A percentile compares a stretch with the other conserved stretches of the same genome.
These are phyloP conservation scores for silkworm (Bombyx mori) DNA, from an alignment of 1,140 invertebrate genomes.

Conservation along the genomic window DNA sequence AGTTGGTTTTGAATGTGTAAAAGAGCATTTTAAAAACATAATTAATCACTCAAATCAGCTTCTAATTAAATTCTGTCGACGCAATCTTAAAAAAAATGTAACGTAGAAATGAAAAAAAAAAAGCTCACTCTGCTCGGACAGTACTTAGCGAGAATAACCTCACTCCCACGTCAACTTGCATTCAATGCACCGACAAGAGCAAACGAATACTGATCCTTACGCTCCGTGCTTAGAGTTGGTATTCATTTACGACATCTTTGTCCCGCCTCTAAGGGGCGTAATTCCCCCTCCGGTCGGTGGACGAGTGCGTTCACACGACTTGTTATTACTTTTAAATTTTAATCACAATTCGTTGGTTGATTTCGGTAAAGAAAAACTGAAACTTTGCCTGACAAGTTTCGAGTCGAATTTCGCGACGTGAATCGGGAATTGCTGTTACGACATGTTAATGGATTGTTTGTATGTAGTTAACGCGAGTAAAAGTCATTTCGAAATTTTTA, in stretches of 20 bases:
- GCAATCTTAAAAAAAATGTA: too few species aligned
- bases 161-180: conserved; percentile 46
- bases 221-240: conserved; percentile 13
- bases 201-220: conserved; percentile 16
- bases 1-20: too few species aligned
- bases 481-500: too few species aligned
- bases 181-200: conserved; percentile 31
- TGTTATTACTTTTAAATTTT: conserved; percentile 61
- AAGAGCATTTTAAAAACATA: too few species aligned
- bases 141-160: conserved; percentile 53
- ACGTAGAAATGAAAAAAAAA: neutral
- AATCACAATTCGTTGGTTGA: conserved; percentile 54
- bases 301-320: conserved; percentile 61
- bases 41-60: too few species aligned
- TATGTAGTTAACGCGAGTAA: too few species aligned
- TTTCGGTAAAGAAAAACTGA: conserved; percentile 53
- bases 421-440: conserved; percentile 38
- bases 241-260: conserved; percentile 20
- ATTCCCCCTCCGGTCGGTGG: conserved; percentile 40
- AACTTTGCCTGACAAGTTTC: conserved; percentile 27
- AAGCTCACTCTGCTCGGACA: conserved; percentile 29
- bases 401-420: conserved; percentile 39
- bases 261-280: conserved; percentile 63
- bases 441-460: too few species aligned
- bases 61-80: too few species aligned